Evolutionary conservation across 2,113 vertebrate species (phyloP).

Genomic region (Vulpes lagopus): DNA sequence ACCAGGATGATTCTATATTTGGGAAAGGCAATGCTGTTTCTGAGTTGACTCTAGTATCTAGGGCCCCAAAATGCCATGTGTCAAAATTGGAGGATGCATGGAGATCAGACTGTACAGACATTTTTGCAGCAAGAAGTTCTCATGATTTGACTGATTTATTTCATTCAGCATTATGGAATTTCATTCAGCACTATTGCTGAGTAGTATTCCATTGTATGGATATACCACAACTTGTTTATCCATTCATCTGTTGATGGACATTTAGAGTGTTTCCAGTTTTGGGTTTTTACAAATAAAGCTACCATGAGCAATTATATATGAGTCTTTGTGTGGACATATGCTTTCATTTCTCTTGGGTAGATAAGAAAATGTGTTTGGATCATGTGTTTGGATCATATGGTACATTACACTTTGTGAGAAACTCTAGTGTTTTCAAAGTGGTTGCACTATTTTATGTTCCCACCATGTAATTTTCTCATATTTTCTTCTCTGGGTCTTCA

Average conservation of each 20-base stretch:
- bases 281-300: neutral
- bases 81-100: neutral
- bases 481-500: neutral
- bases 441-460: neutral
- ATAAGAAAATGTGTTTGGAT: neutral
- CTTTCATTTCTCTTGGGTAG: neutral
- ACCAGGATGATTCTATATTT: neutral
- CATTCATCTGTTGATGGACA: neutral
- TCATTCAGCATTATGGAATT: neutral
- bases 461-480: neutral
- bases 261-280: neutral
- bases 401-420: neutral
- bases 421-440: neutral
- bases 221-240: neutral
- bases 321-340: neutral
- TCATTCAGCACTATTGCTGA: neutral
- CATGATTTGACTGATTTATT: neutral
- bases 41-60: neutral
- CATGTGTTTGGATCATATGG: neutral
- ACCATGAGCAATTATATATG: neutral
- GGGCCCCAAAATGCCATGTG: neutral
- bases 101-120: neutral
- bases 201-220: neutral
- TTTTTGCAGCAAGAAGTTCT: neutral
- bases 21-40: neutral